A percentile compares a stretch with the other conserved stretches of the same genome.
These are phyloP conservation scores for Chloromyia formosa DNA, from an alignment of 2,888 invertebrate species.

Conservation along the genomic window DNA sequence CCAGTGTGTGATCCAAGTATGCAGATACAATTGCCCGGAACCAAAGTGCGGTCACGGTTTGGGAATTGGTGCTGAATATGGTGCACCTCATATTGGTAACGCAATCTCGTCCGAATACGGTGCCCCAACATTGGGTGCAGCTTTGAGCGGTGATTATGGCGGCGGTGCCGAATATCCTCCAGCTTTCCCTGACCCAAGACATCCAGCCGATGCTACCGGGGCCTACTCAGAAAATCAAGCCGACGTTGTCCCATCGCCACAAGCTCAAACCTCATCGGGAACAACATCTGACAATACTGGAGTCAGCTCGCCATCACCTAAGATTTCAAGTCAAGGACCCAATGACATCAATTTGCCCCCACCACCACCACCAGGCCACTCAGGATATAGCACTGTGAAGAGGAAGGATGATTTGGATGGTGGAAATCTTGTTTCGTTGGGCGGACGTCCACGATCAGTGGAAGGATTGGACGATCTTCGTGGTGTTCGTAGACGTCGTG, in stretches of 20 bases:
- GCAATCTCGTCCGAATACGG: constrained; percentile 73
- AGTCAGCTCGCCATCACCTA: constrained; percentile 67
- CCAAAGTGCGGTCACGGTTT: constrained; percentile 82
- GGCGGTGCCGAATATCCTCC: constrained; percentile 81
- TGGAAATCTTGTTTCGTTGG: constrained; percentile 81
- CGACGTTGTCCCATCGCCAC: constrained; percentile 82
- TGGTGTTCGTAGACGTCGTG: constrained; percentile 75
- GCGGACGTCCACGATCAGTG: constrained; percentile 88
- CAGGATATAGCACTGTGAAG: constrained; percentile 85
- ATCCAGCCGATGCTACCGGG: constrained; percentile 84
- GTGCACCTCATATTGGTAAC: constrained; percentile 67
- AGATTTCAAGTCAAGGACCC: constrained; percentile 64
- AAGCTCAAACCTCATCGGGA: constrained; percentile 76
- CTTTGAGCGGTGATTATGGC: constrained; percentile 58
- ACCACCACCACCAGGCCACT: constrained; percentile 84
- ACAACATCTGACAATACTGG: constrained; percentile 73
- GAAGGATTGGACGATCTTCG: constrained; percentile 83
- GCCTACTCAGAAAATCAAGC: constrained; percentile 85
- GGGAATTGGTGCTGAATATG: constrained; percentile 71
- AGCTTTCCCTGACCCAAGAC: constrained; percentile 86
- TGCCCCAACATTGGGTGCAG: constrained; percentile 61
- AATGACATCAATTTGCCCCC: constrained; percentile 82
- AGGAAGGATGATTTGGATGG: constrained; percentile 75
- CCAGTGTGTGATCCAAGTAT: constrained; percentile 95
- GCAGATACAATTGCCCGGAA: constrained; percentile 91